Base-by-base conservation (phyloP, 1,140 invertebrate species). In the Drosophila truncata region DNA sequence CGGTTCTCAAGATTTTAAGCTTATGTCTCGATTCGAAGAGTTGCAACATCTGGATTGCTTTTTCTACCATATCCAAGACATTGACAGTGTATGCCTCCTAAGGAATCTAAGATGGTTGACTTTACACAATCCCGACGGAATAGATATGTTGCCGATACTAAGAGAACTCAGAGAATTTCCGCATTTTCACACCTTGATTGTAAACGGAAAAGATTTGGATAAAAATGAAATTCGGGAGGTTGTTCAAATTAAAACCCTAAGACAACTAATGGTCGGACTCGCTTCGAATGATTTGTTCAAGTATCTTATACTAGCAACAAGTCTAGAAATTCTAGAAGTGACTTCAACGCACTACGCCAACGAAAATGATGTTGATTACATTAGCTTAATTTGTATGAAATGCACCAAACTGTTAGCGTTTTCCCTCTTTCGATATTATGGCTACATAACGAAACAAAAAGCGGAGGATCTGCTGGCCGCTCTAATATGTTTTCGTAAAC, bases 341-440 rank as follows among this genome's bases (percentile, higher is more conserved):
- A 49, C 41, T 23, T 60, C 58, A 13, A 50, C 14, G 13, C 58
- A 60, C 27, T 47, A 20, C 3, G 58, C 58, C 31, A 16, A 49
- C 13, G 18, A 52, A 33, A 16, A n/a, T 14, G 44, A 52, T 9
- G 11, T 52, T 33, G 29, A 31, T 23, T 52, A 16, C 16, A 18
- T 33, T 5, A 23, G 25, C n/a, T n/a, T 25, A 1, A 55, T 33
- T 61, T 54, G 16, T 14, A 25, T 33, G 20, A 54, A 54, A 54
- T 54, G 59, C 16, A n/a, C 3, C 2, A 54, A 61, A 3, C 20
- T 61, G 4, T 25, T 14, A 61, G 2, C 1, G 0, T 25, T 54
- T 25, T 14, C 16, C 23, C 44, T 61, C 2, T 4, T n/a, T 18
- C 20, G 20, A 52, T 61, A 54, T n/a, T 61, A 54, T 35, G 49